Evolutionary conservation across 2,797 vertebrate species (phyloP), one percentile per base, ranked within the genome.

Genomic region (Schizothorax lantsangensis): DNA sequence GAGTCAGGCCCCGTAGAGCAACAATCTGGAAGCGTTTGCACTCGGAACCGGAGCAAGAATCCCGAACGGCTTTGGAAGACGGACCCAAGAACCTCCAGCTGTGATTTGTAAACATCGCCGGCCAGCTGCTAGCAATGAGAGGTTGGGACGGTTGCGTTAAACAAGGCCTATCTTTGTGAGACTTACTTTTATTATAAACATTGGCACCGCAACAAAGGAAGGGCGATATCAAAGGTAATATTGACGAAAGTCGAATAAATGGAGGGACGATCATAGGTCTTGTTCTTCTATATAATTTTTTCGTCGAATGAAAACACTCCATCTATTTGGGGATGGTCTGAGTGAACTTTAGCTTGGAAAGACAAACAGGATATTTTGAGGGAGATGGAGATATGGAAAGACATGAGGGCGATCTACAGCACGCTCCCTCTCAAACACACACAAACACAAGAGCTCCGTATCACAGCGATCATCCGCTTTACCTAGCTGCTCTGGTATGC

Each of bases 41-140:
- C 64, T 89, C 69, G 17, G 87, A 83, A 83, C 84, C 64, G 23
- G 79, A 38, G 33, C 68, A 73, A 66, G 69, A 87, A 84, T 87
- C 74, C 66, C 6, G 23, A n/a, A 68, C 38, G 79, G 88, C 72
- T 79, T 64, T 87, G 78, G 47, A 89, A 83, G 71, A 88, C 1
- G 21, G 40, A 1, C 78, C 57, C 43, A 57, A 59, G 75, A 86
- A 88, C 23, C 36, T 84, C 89, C 84, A 87, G 89, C 88, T 90
- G 89, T 87, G 86, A 87, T 86, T 49, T 81, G 73, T 90, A 89
- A 89, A 89, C 81, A 88, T 54, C 49, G 36, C 47, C 17, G 38
- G 71, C 71, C 83, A 89, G 84, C 88, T 85, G 91, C 33, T 68
- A 62, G 68, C 83, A 43, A 86, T 80, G 72, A 83, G 69, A 85